Conservation (phyloP, 2,888 invertebrate genomes). For the Epiblema foenella region DNA sequence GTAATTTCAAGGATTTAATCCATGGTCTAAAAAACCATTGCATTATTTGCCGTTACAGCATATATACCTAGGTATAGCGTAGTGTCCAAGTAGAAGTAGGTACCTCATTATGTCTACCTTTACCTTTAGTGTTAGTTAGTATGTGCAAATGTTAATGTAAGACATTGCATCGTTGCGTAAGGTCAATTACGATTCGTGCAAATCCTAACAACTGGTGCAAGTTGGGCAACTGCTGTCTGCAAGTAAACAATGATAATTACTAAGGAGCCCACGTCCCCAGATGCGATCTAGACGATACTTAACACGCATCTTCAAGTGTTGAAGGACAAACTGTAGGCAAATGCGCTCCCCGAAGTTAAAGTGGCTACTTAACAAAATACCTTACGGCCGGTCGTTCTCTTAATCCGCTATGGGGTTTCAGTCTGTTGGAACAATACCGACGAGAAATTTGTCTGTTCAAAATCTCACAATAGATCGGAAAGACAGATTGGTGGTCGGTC, state of each 20-base stretch:
- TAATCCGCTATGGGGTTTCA: too few species aligned
- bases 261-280: conserved; percentile 29
- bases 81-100: too few species aligned
- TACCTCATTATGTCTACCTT: neutral
- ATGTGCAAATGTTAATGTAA: conserved; percentile 23
- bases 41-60: too few species aligned
- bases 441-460: too few species aligned
- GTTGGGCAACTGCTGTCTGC: conserved; percentile 29
- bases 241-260: conserved; percentile 30
- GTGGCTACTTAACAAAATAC: conserved; percentile 7
- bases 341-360: conserved; percentile 10
- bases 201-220: conserved; percentile 37
- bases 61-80: too few species aligned
- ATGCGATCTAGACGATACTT: conserved; percentile 24
- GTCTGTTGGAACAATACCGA: too few species aligned
- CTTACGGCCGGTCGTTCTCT: neutral
- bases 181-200: conserved; percentile 41
- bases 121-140: neutral
- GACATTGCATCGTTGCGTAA: conserved; percentile 38
- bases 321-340: conserved; percentile 7
- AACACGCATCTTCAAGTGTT: conserved; percentile 23
- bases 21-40: too few species aligned
- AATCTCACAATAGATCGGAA: too few species aligned
- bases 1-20: too few species aligned
- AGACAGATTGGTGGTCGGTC: too few species aligned